Evolutionary conservation across 2,888 invertebrate species (phyloP).

Genomic region (Horisme vitalbata): DNA sequence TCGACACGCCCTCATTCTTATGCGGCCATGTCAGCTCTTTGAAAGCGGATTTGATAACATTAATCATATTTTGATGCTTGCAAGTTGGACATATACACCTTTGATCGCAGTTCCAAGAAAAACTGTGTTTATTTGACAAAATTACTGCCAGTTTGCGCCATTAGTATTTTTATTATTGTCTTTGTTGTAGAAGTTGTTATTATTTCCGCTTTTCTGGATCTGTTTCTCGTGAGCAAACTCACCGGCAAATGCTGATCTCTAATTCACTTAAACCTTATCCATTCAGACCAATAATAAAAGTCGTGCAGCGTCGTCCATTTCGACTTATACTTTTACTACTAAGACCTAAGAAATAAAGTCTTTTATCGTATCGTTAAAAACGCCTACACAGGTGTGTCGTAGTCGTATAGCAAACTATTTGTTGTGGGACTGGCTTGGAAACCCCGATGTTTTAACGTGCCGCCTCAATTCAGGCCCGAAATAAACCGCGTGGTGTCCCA

Average conservation of each 20-base stretch:
- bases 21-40: conserved; percentile 36
- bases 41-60: conserved; percentile 39
- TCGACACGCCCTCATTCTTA: conserved; percentile 40
- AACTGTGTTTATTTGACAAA: background rate
- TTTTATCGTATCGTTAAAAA: conserved; percentile 39
- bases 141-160: too few relatives aligned
- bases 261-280: conserved; percentile 27
- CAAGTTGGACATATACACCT: background rate
- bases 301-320: conserved; percentile 32
- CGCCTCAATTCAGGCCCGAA: conserved; percentile 74
- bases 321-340: conserved; percentile 36
- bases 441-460: conserved; percentile 72
- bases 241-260: conserved; percentile 11
- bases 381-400: conserved; percentile 60
- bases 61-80: conserved; percentile 14
- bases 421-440: conserved; percentile 61
- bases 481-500: conserved; percentile 70
- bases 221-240: background rate
- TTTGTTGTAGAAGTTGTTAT: too few relatives aligned
- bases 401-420: conserved; percentile 56
- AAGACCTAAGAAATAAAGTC: conserved; percentile 39
- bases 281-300: conserved; percentile 47
- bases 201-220: too few relatives aligned
- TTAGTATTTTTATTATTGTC: too few relatives aligned
- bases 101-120: background rate